Base-by-base conservation (phyloP, 2,888 invertebrate genomes). In the Saturnia pavonia region DNA sequence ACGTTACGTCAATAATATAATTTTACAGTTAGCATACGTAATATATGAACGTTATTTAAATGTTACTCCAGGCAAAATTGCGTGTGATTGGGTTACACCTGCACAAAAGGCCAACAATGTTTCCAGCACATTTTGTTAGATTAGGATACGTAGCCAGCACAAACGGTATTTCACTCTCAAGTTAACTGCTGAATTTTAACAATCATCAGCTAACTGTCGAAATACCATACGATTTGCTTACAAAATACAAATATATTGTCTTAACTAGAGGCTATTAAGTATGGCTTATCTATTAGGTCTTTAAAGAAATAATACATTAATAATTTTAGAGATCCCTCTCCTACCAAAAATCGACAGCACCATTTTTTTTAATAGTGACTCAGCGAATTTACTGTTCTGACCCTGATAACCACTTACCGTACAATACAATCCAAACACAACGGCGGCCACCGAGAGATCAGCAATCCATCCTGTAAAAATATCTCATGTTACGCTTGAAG, bases 181-280 rank as follows among this genome's bases (percentile, higher is more conserved):
- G 83, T 85, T 88, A 90, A 89, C 86, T 88, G 85, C 88, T 88
- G 90, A 90, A 91, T 90, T 89, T 88, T 86, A 85, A 84, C 86
- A 87, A 83, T 87, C 83, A 85, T 90, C 90, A 88, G 85, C 78
- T 82, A 82, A 80, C 81, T 78, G 75, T 75, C 78, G 80, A 84
- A 91, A 90, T 90, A 86, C 84, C 90, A 88, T 79, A 77, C 77
- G 74, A 75, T 82, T 22, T n/a, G 34, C 54, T 43, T 19, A 57
- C 8, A 27, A 27, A 60, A 27, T 19, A 51, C 19, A 43, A 43
- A 43, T 3, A 7, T 22, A 60, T 14, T 60, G 12, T 0, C 25
- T 25, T 60, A 51, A 4, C 22, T 54, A 54, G 19, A 43, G 43
- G 43, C 34, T 34, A 2, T 34, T n/a, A n/a, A n/a, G n/a, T n/a